Evolutionary conservation across 2,113 vertebrate genomes (phyloP).

Genomic region (Syrmaticus mikado): DNA sequence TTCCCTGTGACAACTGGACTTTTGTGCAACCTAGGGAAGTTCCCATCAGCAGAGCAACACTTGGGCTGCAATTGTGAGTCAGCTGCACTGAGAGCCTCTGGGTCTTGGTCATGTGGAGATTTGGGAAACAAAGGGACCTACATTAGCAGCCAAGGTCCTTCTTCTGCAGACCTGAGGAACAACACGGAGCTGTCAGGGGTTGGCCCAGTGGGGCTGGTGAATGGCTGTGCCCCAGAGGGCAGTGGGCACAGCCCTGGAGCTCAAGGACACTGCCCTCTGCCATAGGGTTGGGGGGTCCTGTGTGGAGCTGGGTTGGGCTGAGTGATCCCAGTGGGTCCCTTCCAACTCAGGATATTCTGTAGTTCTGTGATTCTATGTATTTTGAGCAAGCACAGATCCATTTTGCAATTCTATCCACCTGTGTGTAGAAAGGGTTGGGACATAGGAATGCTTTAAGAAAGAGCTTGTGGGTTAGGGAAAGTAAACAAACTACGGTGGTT

Average conservation of each 20-base stretch:
- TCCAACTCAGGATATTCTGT: not conserved
- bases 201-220: not conserved
- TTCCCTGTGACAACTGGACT: not conserved
- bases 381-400: not conserved
- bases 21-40: not conserved
- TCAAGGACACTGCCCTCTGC: not conserved
- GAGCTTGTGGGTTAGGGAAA: not conserved
- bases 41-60: not conserved
- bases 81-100: not conserved
- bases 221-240: not conserved
- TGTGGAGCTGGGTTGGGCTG: not conserved
- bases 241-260: not conserved
- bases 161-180: not conserved
- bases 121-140: accelerated
- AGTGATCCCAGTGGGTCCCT: not conserved
- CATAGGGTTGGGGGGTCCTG: too few relatives aligned
- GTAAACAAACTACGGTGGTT: not conserved
- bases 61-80: not conserved
- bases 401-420: not conserved
- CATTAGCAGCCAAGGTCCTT: not conserved
- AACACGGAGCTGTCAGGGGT: not conserved
- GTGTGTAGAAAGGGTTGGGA: not conserved
- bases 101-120: accelerated
- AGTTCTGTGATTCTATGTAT: not conserved
- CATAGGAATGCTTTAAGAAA: not conserved